A percentile compares a stretch with the other conserved stretches of the same genome.
These are phyloP conservation scores for Lobophora halterata DNA, from an alignment of 2,888 invertebrate species.

Conservation along the genomic window DNA sequence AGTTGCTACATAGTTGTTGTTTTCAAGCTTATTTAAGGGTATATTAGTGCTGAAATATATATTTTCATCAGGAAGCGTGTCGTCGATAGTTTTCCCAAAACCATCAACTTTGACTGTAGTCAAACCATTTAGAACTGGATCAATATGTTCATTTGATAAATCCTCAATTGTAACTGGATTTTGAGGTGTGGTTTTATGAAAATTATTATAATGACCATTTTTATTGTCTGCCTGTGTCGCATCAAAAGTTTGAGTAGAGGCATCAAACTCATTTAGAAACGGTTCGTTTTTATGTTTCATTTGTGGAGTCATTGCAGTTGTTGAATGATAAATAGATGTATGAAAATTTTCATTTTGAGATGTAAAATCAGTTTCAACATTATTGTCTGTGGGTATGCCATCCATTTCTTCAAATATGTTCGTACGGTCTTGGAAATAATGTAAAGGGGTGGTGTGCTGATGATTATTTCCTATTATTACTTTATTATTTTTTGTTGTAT, in stretches of 20 bases:
- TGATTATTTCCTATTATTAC: no score
- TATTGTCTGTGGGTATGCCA: no score
- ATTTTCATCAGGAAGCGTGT: conserved; percentile 1
- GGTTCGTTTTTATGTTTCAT: conserved; percentile 3
- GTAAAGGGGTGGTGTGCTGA: no score
- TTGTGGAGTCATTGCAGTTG: conserved; percentile 33
- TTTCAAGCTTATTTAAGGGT: background rate
- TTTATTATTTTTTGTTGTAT: background rate
- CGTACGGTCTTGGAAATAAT: no score
- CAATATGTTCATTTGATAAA: conserved; percentile 7
- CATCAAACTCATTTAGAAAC: no score
- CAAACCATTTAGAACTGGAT: conserved; percentile 10
- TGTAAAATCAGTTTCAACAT: no score
- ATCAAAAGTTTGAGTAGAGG: no score
- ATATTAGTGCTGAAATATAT: background rate
- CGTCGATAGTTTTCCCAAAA: conserved; percentile 12
- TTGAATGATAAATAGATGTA: conserved; percentile 15
- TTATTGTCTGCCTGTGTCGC: no score
- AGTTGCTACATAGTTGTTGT: background rate
- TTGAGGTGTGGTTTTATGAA: conserved; percentile 1
- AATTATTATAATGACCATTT: no score
- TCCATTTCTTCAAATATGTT: no score
- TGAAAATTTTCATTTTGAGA: no score
- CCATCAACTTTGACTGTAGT: conserved; percentile 20
- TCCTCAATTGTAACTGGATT: conserved; percentile 11